Base-by-base conservation (phyloP, 2,888 invertebrate species). In the Monopis laevigella region DNA sequence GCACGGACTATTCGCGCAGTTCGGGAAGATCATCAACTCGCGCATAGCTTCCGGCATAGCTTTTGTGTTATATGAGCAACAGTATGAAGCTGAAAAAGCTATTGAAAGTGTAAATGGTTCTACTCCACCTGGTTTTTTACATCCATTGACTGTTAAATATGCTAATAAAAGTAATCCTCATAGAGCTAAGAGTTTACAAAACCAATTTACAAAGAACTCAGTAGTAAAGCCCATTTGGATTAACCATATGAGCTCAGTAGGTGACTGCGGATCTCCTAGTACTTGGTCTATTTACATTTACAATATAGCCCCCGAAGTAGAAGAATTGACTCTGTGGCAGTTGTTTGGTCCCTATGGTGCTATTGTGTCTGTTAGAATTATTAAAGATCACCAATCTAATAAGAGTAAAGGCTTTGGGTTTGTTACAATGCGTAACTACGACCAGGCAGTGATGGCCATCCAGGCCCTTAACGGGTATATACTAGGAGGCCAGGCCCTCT, bases 271-370 rank as follows among this genome's bases (percentile, higher is more conserved):
- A 54, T 75, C 78, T 47, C 75, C 77, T 2, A 75, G 73, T 65
- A 78, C 77, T 57, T 82, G 82, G 81, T 80, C 82, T 56, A 77
- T 82, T 61, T 82, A 82, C 56, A 69, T 82, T 62, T 82, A 82
- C 62, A 81, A 82, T 67, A 67, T 82, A 54, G 75, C 81, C 49
- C 72, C 78, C 11, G 82, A 82, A 52, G 80, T 82, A 38, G 82
- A 82, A 52, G 82, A 82, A 60, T 59, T 82, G 56, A 78, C 72
- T 53, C 57, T 82, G 47, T 82, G 82, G 82, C 82, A 82, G 56
- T 56, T 82, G 46, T 82, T 82, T 54, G 82, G 82, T 65, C 82
- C 82, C 47, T 82, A 81, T 68, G 82, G 82, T 75, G 82, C 82
- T 74, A 82, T 82, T 65, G 75, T 81, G 49, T 81, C 81, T 48